Percentiles rank a stretch among this genome's conserved stretches.
phyloP scores from a whole-genome alignment of 1,140 invertebrate species.

The Cydia amplana region DNA sequence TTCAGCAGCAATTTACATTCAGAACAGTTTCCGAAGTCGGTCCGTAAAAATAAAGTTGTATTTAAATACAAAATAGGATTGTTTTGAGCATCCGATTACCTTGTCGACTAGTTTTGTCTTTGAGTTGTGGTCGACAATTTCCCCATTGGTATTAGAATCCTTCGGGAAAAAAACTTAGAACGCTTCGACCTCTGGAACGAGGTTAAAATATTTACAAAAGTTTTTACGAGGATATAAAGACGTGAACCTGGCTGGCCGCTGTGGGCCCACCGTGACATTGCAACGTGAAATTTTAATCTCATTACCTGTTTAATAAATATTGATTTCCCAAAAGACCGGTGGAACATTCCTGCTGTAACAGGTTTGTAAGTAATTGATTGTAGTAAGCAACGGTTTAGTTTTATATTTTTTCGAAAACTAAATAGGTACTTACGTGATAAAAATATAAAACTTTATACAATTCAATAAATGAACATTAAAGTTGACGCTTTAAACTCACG shows the following conservation, averaged over 20 bases:
- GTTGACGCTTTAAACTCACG: no score
- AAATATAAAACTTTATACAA: no score
- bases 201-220: not conserved
- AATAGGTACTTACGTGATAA: no score
- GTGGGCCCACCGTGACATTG: not conserved
- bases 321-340: slow-evolving; percentile 19
- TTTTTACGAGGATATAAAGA: slow-evolving; percentile 11
- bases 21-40: not conserved
- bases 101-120: slow-evolving; percentile 55
- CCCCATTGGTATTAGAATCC: slow-evolving; percentile 47
- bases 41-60: slow-evolving; percentile 19
- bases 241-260: not conserved
- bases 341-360: not conserved
- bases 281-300: slow-evolving; percentile 23
- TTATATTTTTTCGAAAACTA: not conserved
- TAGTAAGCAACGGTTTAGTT: not conserved
- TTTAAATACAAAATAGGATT: slow-evolving; percentile 19
- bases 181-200: not conserved
- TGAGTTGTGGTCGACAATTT: slow-evolving; percentile 49
- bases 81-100: slow-evolving; percentile 36
- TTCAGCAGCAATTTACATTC: slow-evolving; percentile 18
- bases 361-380: slow-evolving; percentile 14
- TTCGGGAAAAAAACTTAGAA: not conserved
- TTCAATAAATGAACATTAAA: no score
- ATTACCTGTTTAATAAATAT: slow-evolving; percentile 28